Conservation (phyloP, 2,113 vertebrate genomes). For the Laticauda laticaudata region DNA sequence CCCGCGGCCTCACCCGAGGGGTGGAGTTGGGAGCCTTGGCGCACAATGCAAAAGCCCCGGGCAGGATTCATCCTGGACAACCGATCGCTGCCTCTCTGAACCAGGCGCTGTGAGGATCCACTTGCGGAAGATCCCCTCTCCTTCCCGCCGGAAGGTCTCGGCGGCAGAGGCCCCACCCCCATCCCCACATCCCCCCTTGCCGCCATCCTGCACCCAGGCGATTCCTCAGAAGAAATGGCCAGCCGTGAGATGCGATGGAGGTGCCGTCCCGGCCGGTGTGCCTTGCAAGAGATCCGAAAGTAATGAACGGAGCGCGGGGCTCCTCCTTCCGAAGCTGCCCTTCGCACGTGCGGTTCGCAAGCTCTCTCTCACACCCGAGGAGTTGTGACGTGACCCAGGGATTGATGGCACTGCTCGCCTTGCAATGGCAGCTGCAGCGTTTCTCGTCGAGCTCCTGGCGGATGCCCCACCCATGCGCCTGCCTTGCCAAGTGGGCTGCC, state of each 20-base stretch:
- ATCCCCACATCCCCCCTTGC: too few species aligned
- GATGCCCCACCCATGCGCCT: conserved; percentile 61
- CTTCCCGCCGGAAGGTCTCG: background rate
- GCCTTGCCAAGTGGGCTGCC: conserved; percentile 82
- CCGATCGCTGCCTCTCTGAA: background rate
- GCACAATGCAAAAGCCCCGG: background rate
- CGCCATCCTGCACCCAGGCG: background rate
- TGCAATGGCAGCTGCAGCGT: conserved; percentile 78
- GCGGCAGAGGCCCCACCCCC: too few species aligned
- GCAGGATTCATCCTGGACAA: background rate
- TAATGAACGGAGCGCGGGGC: background rate
- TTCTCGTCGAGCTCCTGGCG: conserved; percentile 75
- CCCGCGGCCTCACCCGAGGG: background rate
- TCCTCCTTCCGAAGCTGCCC: background rate
- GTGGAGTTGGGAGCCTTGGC: background rate
- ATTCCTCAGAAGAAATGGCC: background rate
- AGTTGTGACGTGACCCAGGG: too few species aligned
- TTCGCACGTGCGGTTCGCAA: too few species aligned
- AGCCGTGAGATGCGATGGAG: background rate
- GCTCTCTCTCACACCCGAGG: too few species aligned
- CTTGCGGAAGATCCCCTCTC: too few species aligned
- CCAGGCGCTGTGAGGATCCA: too few species aligned
- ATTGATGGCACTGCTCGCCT: too few species aligned
- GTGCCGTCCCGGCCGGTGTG: background rate
- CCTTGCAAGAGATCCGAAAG: background rate